Conservation (phyloP, 1,140 invertebrate species). For the Drosophila navojoa region DNA sequence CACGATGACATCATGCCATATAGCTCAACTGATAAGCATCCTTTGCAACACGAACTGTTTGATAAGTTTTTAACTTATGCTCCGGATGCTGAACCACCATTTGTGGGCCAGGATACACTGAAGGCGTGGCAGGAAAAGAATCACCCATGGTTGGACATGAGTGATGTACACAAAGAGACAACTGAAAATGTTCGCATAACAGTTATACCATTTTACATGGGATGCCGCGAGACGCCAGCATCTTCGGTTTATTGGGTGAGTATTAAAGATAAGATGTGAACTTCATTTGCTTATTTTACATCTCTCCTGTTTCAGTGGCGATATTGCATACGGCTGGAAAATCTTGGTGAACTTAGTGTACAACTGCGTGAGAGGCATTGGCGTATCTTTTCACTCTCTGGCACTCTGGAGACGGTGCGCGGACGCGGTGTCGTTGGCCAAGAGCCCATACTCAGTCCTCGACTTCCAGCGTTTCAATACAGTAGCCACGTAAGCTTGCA, state of each 20-base stretch:
- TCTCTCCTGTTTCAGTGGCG: conserved; percentile 89
- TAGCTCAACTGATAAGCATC: conserved; percentile 89
- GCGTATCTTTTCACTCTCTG: conserved; percentile 97
- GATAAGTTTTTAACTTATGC: conserved; percentile 96
- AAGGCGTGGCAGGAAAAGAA: conserved; percentile 98
- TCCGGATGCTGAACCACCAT: conserved; percentile 91
- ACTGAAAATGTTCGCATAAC: conserved; percentile 97
- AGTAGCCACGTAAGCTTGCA: conserved; percentile 98
- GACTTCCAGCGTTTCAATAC: conserved; percentile 97
- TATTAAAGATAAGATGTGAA: background rate
- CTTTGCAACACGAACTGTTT: conserved; percentile 97
- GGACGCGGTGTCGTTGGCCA: conserved; percentile 97
- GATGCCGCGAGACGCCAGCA: conserved; percentile 93
- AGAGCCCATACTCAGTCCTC: conserved; percentile 95
- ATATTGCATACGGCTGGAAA: conserved; percentile 98
- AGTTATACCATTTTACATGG: conserved; percentile 96
- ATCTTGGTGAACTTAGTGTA: conserved; percentile 94
- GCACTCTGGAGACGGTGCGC: conserved; percentile 96
- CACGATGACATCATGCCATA: conserved; percentile 98
- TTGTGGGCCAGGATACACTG: conserved; percentile 94
- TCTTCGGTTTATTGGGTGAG: conserved; percentile 95
- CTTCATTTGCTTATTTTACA: background rate
- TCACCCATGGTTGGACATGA: conserved; percentile 97
- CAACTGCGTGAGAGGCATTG: conserved; percentile 97
- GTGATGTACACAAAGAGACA: conserved; percentile 98